phyloP scores from a whole-genome alignment of 2,888 invertebrate genomes.

The Cryptus viduatorius region DNA sequence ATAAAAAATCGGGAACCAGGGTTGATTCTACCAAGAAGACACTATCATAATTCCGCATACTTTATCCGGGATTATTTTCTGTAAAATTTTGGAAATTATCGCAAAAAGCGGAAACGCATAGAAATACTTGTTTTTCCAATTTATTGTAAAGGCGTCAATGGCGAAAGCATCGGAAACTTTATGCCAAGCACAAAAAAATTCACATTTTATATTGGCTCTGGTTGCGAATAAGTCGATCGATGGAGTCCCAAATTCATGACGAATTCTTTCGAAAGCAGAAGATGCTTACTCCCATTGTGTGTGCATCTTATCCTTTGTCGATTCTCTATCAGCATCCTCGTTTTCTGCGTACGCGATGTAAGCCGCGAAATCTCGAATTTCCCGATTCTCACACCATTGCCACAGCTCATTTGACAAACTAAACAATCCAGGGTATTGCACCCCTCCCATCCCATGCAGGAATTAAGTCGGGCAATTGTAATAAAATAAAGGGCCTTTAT shows the following conservation, averaged over 20 bases:
- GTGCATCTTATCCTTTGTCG: slow-evolving; percentile 53
- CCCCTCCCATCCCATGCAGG: background rate
- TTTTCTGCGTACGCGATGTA: slow-evolving; percentile 64
- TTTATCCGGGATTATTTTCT: slow-evolving; percentile 37
- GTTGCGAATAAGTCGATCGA: slow-evolving; percentile 68
- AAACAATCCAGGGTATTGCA: background rate
- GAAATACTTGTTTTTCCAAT: slow-evolving; percentile 60
- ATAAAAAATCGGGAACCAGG: slow-evolving; percentile 15
- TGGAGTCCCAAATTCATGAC: slow-evolving; percentile 48
- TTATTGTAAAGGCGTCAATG: slow-evolving; percentile 67
- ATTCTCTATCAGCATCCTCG: slow-evolving; percentile 58
- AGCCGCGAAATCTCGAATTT: slow-evolving; percentile 63
- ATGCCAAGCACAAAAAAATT: slow-evolving; percentile 65
- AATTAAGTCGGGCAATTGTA: too few species aligned
- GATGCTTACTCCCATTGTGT: slow-evolving; percentile 65
- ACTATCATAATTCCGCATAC: slow-evolving; percentile 10
- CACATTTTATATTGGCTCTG: slow-evolving; percentile 67
- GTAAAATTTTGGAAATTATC: slow-evolving; percentile 17
- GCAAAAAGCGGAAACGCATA: slow-evolving; percentile 48
- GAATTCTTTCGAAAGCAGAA: slow-evolving; percentile 49
- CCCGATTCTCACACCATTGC: too few species aligned
- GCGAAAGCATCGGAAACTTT: slow-evolving; percentile 62
- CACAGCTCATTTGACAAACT: too few species aligned
- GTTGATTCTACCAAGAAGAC: background rate
- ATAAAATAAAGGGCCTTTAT: too few species aligned